Base-by-base conservation (phyloP, 1,140 invertebrate species). In the Achatina immaculata region DNA sequence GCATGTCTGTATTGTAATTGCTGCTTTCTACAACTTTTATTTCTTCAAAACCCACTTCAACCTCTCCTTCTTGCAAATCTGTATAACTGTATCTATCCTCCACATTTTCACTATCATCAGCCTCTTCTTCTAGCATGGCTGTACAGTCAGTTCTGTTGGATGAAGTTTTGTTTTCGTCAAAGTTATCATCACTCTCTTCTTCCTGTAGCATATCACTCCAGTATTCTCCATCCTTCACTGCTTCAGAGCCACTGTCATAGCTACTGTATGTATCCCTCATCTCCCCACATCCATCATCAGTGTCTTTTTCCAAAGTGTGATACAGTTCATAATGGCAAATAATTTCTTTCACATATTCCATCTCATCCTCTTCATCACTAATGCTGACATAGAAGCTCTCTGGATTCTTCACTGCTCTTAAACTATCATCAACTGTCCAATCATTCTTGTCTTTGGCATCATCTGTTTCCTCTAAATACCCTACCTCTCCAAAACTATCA, bases 191-290 rank as follows among this genome's bases (percentile, higher is more conserved):
- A 31, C 28, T 34, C 28, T 62, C 28, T 16, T 62, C 58, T 31
- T 28, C 21, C 28, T 62, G 2, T n/a, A n/a, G n/a, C 28, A 62
- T 9, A 62, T 31, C 58, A 6, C 6, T 62, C 2, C 3, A 9
- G 28, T 31, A 62, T 3, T 62, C 28, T 62, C 1, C 4, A 62
- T 31, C 3, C 21, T 34, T 21, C 4, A 62, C 28, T 62, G 28
- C 58, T 62, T 62, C 58, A 28, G 31, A 62, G 58, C 28, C 31
- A 62, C 58, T 62, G n/a, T n/a, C n/a, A n/a, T n/a, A n/a, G n/a
- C n/a, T n/a, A n/a, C n/a, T n/a, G n/a, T n/a, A n/a, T n/a, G n/a
- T n/a, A n/a, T n/a, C n/a, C n/a, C n/a, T n/a, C n/a, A n/a, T n/a
- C n/a, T n/a, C n/a, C n/a, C n/a, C n/a, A n/a, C n/a, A n/a, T n/a